Conservation (phyloP, 2,113 vertebrate genomes). For the Odontesthes bonariensis region DNA sequence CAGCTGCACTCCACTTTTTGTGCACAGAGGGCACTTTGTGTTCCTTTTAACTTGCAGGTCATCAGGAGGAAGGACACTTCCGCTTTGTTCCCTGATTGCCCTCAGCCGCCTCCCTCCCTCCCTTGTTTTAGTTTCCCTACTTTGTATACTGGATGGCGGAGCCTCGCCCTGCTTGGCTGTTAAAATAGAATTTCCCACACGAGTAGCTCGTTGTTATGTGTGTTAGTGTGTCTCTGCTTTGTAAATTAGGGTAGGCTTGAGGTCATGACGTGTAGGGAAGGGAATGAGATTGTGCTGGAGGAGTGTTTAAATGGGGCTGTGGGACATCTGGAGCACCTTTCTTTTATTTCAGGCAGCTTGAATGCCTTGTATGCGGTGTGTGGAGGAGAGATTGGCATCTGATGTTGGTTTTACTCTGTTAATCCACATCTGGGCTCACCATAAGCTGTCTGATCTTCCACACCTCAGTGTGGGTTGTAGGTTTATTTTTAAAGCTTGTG, state of each 20-base stretch:
- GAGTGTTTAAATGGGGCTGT: too few species aligned
- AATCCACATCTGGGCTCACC: conserved; percentile 43
- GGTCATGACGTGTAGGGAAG: conserved; percentile 14
- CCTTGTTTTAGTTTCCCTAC: conserved; percentile 73
- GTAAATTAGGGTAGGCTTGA: background rate
- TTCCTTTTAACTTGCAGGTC: conserved; percentile 65
- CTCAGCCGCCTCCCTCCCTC: conserved; percentile 46
- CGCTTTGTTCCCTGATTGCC: conserved; percentile 69
- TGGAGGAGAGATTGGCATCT: background rate
- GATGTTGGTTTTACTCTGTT: conserved; percentile 17
- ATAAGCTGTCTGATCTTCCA: conserved; percentile 41
- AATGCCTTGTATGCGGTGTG: background rate
- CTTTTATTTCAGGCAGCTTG: background rate
- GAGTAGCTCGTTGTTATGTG: conserved; percentile 52
- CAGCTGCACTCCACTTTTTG: background rate
- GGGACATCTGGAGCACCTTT: background rate
- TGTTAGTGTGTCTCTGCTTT: conserved; percentile 62
- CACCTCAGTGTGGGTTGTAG: conserved; percentile 28
- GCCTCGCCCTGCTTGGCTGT: conserved; percentile 75
- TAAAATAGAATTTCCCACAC: conserved; percentile 80
- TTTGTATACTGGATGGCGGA: conserved; percentile 68
- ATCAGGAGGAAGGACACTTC: conserved; percentile 76
- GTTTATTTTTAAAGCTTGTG: conserved; percentile 46
- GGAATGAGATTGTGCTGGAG: background rate
- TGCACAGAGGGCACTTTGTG: conserved; percentile 50